Percentiles rank a stretch among this genome's conserved stretches.
Conservation (phyloP, 2,888 invertebrate species). For the Andrena flavipes region DNA sequence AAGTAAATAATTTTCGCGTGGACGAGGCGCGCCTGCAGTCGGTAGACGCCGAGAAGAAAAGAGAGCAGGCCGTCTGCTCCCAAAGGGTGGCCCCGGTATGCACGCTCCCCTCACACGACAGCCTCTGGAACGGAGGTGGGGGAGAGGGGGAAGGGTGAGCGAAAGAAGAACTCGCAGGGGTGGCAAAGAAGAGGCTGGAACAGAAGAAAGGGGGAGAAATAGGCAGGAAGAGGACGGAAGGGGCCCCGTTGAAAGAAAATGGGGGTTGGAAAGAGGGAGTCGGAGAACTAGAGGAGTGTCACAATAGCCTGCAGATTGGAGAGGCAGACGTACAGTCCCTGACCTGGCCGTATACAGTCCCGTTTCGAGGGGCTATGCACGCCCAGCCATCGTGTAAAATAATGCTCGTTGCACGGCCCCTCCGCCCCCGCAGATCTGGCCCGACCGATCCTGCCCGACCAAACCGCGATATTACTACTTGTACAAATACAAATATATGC, state of each 20-base stretch:
- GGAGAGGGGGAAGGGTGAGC: slow-evolving; percentile 9
- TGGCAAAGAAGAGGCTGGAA: slow-evolving; percentile 57
- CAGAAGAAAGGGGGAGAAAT: slow-evolving; percentile 47
- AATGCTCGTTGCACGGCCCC: slow-evolving; percentile 37
- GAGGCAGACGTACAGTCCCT: slow-evolving; percentile 82
- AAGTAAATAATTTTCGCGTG: slow-evolving; percentile 63
- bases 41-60: slow-evolving; percentile 34
- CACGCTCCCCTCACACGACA: slow-evolving; percentile 46
- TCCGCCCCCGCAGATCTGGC: neutral
- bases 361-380: slow-evolving; percentile 50
- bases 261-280: slow-evolving; percentile 45
- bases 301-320: slow-evolving; percentile 82
- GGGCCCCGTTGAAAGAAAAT: slow-evolving; percentile 50
- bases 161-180: slow-evolving; percentile 60
- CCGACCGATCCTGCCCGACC: slow-evolving; percentile 66
- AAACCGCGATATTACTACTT: slow-evolving; percentile 81
- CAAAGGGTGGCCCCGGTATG: slow-evolving; percentile 58
- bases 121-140: neutral
- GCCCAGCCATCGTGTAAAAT: slow-evolving; percentile 48
- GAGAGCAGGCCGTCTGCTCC: slow-evolving; percentile 54
- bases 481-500: slow-evolving; percentile 77
- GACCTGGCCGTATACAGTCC: slow-evolving; percentile 75
- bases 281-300: slow-evolving; percentile 74
- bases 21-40: slow-evolving; percentile 36
- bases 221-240: slow-evolving; percentile 42